Percentiles rank a stretch among this genome's conserved stretches.
Conservation (phyloP, 2,113 vertebrate genomes). For the Colinus virginianus region DNA sequence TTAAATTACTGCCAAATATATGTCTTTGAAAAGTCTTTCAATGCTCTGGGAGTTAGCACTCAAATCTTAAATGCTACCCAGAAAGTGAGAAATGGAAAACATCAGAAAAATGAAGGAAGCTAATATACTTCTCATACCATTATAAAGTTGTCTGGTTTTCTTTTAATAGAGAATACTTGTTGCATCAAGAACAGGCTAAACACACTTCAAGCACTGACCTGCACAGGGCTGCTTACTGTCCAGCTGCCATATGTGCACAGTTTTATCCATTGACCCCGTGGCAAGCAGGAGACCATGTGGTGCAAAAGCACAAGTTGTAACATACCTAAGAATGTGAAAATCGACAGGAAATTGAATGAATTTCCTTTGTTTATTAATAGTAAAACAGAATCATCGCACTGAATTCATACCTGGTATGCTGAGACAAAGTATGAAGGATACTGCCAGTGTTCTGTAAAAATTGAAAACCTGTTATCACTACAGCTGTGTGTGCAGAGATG, state of each 20-base stretch:
- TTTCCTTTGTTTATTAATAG: neutral
- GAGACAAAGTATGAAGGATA: constrained; percentile 83
- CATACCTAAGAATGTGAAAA: constrained; percentile 81
- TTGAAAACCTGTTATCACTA: neutral
- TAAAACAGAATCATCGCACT: neutral
- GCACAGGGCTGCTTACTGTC: constrained; percentile 66
- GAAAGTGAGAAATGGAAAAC: neutral
- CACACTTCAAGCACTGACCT: constrained; percentile 71
- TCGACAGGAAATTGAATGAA: neutral
- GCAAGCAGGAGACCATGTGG: constrained; percentile 84
- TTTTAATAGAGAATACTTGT: neutral
- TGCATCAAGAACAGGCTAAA: neutral
- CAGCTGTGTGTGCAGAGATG: neutral
- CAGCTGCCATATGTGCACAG: constrained; percentile 87
- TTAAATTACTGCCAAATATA: neutral
- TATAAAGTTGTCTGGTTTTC: neutral
- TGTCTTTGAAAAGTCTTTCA: neutral
- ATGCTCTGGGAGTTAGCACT: neutral
- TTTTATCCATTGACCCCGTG: constrained; percentile 93
- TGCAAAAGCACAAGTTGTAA: constrained; percentile 90
- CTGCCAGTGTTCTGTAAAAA: constrained; percentile 80
- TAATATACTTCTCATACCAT: neutral
- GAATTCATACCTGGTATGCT: constrained; percentile 85
- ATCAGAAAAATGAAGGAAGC: neutral
- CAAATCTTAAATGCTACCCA: neutral